These are phyloP conservation scores for Eristalis intricaria DNA, from an alignment of 2,888 invertebrate genomes.

Conservation along the genomic window DNA sequence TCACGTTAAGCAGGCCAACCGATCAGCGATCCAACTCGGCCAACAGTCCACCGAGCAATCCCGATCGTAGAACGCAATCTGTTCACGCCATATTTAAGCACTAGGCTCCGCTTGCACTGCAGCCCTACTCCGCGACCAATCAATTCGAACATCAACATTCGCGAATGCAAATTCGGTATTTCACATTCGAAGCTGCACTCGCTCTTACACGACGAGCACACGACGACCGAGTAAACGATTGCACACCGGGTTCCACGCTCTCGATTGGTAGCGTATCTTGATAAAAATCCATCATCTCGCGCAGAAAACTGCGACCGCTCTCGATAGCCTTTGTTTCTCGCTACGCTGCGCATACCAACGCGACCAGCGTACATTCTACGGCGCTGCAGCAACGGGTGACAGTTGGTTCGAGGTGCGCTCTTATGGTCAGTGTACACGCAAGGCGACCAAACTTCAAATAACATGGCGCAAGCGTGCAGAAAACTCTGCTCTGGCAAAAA, in stretches of 20 bases:
- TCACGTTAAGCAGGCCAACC: slow-evolving; percentile 32
- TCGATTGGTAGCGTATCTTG: slow-evolving; percentile 65
- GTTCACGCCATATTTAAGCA: slow-evolving; percentile 67
- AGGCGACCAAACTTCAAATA: slow-evolving; percentile 44
- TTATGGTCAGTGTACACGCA: slow-evolving; percentile 63
- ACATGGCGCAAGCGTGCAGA: slow-evolving; percentile 24
- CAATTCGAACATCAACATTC: slow-evolving; percentile 61
- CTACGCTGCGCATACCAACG: slow-evolving; percentile 58
- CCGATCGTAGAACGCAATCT: slow-evolving; percentile 62
- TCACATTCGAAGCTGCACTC: slow-evolving; percentile 52
- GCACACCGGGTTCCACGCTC: slow-evolving; percentile 44
- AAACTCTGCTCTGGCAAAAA: not conserved
- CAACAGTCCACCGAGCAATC: not conserved
- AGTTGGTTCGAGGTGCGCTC: slow-evolving; percentile 7
- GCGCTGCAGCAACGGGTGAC: no score
- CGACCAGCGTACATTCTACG: slow-evolving; percentile 43
- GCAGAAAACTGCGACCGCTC: slow-evolving; percentile 43
- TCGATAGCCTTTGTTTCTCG: slow-evolving; percentile 62
- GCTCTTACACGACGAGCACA: slow-evolving; percentile 1
- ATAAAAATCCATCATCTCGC: slow-evolving; percentile 67
- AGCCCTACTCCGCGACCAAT: slow-evolving; percentile 42
- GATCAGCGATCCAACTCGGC: not conserved
- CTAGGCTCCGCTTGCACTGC: slow-evolving; percentile 13
- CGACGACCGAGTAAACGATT: not conserved
- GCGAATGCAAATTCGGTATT: slow-evolving; percentile 67